A percentile compares a stretch with the other conserved stretches of the same genome.
Conservation (phyloP, 1,140 invertebrate species). For the Pseudomyrmex flavicornis region DNA sequence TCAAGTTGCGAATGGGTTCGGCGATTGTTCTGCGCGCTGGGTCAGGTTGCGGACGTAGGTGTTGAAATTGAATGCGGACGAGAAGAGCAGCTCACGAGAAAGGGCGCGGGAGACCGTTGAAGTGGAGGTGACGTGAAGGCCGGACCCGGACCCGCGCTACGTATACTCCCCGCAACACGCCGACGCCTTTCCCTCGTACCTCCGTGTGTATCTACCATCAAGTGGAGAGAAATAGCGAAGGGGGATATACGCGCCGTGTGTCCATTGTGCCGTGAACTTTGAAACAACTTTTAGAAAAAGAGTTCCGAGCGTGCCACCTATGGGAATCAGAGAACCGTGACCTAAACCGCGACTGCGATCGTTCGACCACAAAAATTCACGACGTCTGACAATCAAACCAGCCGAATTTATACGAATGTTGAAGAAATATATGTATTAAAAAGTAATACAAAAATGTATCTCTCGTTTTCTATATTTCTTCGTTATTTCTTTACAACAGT, state of each 20-base stretch:
- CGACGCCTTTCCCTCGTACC: constrained; percentile 70
- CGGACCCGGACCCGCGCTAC: constrained; percentile 76
- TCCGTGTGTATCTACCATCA: constrained; percentile 67
- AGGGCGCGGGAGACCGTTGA: constrained; percentile 77
- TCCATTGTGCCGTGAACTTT: constrained; percentile 84
- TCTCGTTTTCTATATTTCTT: not conserved
- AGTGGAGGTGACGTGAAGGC: constrained; percentile 77
- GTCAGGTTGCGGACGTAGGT: constrained; percentile 80
- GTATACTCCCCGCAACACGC: constrained; percentile 64
- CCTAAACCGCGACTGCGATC: constrained; percentile 33
- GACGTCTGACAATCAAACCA: not conserved
- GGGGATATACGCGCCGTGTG: constrained; percentile 75
- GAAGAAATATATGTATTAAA: not conserved
- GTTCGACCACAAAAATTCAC: constrained; percentile 24
- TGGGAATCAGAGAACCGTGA: constrained; percentile 61
- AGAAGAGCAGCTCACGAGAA: constrained; percentile 65
- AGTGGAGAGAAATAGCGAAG: constrained; percentile 77
- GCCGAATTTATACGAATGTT: not conserved
- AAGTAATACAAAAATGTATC: not conserved
- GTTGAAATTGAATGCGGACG: constrained; percentile 82
- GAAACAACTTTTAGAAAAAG: constrained; percentile 81
- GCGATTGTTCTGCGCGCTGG: constrained; percentile 67
- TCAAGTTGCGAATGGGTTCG: constrained; percentile 73
- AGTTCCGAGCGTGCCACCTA: constrained; percentile 61
- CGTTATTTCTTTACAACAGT: too few relatives aligned